phyloP scores from a whole-genome alignment of 1,140 invertebrate genomes.

The Pararge aegeria region DNA sequence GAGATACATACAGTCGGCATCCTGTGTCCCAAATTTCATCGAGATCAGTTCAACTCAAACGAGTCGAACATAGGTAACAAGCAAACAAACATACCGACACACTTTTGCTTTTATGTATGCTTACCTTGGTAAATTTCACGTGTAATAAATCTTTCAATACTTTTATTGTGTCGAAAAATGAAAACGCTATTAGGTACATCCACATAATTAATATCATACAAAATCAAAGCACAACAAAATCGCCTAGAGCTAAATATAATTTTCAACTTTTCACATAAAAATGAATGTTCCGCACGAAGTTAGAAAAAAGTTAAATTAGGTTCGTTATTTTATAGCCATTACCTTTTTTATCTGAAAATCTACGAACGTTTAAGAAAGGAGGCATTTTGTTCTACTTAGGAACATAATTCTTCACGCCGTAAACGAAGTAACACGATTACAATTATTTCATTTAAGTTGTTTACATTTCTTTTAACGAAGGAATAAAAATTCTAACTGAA shows the following conservation, averaged over 20 bases:
- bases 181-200: background rate
- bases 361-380: conserved; percentile 14
- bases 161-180: background rate
- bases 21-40: no score
- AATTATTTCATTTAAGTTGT: background rate
- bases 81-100: no score
- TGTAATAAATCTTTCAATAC: no score
- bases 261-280: conserved; percentile 35
- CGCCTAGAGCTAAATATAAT: conserved; percentile 25
- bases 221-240: conserved; percentile 6
- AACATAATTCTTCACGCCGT: conserved; percentile 7
- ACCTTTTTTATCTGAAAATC: conserved; percentile 22
- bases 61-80: no score
- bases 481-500: no score
- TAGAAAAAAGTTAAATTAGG: conserved; percentile 30
- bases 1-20: no score
- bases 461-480: background rate
- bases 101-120: no score
- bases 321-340: conserved; percentile 31
- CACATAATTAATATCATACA: background rate
- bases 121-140: no score
- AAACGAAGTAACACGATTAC: background rate
- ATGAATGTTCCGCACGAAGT: conserved; percentile 26
- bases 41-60: no score
- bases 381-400: conserved; percentile 10